These are phyloP conservation scores for Eupelmus urozonus DNA, from an alignment of 2,888 invertebrate species.

Conservation along the genomic window DNA sequence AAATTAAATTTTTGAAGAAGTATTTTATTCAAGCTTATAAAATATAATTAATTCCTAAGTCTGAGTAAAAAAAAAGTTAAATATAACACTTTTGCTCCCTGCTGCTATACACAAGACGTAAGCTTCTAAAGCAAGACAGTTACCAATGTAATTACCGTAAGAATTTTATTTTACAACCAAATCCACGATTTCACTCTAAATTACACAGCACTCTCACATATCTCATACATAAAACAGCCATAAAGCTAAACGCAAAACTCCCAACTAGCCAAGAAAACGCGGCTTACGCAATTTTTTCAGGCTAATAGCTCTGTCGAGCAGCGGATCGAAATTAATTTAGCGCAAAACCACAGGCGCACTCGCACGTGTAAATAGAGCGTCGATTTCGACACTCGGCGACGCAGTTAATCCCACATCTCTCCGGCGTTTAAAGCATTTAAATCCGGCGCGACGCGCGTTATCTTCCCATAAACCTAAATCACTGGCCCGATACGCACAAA, in stretches of 20 bases:
- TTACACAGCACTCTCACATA: neutral
- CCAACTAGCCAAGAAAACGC: constrained; percentile 8
- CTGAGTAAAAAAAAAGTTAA: too few relatives aligned
- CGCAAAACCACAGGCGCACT: constrained; percentile 25
- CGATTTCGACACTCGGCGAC: constrained; percentile 15
- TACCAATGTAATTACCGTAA: too few relatives aligned
- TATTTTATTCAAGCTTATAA: too few relatives aligned
- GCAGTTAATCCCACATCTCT: constrained; percentile 7
- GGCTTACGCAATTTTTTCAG: constrained; percentile 31
- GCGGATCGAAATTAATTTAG: constrained; percentile 40
- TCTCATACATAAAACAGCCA: neutral
- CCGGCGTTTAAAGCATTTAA: constrained; percentile 31
- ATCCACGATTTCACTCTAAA: neutral
- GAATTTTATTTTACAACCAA: neutral
- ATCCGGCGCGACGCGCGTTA: constrained; percentile 16
- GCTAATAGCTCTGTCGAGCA: constrained; percentile 15
- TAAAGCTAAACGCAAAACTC: neutral
- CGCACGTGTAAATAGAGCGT: constrained; percentile 45
- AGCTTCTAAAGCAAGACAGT: too few relatives aligned
- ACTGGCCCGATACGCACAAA: constrained; percentile 21
- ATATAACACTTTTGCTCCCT: too few relatives aligned
- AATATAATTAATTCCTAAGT: too few relatives aligned
- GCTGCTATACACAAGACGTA: too few relatives aligned
- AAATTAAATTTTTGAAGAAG: too few relatives aligned
- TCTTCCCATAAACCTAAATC: constrained; percentile 41